These are phyloP conservation scores for Tachina fera DNA, from an alignment of 2,888 invertebrate species.

Conservation along the genomic window DNA sequence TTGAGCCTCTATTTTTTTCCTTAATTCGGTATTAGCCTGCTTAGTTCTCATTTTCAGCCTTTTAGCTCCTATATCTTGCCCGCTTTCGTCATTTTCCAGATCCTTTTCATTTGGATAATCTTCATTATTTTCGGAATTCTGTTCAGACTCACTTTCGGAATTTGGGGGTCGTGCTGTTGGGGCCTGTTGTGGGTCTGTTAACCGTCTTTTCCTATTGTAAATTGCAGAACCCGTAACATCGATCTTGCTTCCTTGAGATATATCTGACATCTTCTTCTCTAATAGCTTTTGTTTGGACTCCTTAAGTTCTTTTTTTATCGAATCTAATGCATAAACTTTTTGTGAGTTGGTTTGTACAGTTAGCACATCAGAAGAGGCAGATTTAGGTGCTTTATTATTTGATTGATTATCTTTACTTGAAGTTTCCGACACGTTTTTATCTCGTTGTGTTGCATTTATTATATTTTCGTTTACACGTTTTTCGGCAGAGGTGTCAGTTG, in stretches of 20 bases:
- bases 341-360: slow-evolving; percentile 5
- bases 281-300: slow-evolving; percentile 57
- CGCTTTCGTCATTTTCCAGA: slow-evolving; percentile 73
- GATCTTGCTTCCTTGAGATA: background rate
- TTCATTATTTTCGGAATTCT: slow-evolving; percentile 84
- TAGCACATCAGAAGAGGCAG: background rate
- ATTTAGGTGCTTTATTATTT: background rate
- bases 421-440: background rate
- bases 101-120: slow-evolving; percentile 76
- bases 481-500: background rate
- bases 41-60: slow-evolving; percentile 81
- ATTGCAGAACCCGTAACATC: slow-evolving; percentile 6
- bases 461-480: background rate
- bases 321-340: slow-evolving; percentile 50
- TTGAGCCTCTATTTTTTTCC: slow-evolving; percentile 81
- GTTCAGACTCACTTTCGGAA: slow-evolving; percentile 81
- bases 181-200: slow-evolving; percentile 72
- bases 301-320: slow-evolving; percentile 56
- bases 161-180: slow-evolving; percentile 74
- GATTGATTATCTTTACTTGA: background rate
- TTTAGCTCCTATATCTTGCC: slow-evolving; percentile 80
- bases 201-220: slow-evolving; percentile 79
- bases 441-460: background rate
- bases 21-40: slow-evolving; percentile 76
- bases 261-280: slow-evolving; percentile 37